Conservation (phyloP, 2,888 invertebrate genomes). For the Macrosiphum euphorbiae region DNA sequence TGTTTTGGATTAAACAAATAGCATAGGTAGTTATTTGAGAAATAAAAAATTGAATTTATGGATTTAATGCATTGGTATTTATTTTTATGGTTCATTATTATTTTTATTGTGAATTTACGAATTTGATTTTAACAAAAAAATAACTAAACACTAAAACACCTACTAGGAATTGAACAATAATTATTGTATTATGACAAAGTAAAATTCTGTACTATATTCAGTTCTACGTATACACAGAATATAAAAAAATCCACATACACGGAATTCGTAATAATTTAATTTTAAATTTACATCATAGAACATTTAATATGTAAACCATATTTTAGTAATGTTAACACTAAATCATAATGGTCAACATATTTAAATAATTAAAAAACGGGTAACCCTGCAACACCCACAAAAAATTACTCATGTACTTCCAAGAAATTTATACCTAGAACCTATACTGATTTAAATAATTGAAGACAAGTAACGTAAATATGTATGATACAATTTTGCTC, state of each 20-base stretch:
- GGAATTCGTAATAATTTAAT: background rate
- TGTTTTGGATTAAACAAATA: background rate
- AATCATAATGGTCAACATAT: constrained; percentile 14
- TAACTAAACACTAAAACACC: background rate
- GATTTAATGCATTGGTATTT: background rate
- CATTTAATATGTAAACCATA: background rate
- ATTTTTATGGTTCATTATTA: background rate
- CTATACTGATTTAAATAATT: constrained; percentile 16
- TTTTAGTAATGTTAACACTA: background rate
- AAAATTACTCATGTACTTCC: constrained; percentile 1
- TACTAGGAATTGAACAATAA: background rate
- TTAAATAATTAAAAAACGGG: constrained; percentile 8
- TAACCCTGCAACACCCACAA: background rate
- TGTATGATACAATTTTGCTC: background rate
- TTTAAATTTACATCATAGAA: background rate
- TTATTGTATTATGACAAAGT: too few species aligned
- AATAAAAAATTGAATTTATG: background rate
- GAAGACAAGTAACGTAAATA: constrained; percentile 1
- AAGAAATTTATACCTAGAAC: background rate
- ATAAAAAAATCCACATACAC: background rate
- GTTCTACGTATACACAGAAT: background rate
- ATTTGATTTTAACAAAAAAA: background rate
- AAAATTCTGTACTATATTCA: background rate
- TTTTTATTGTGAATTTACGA: background rate
- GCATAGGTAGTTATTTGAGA: background rate